Percentiles rank a stretch among this genome's conserved stretches.
phyloP scores from a whole-genome alignment of 2,888 invertebrate genomes.

The Stictocephala bisonia region DNA sequence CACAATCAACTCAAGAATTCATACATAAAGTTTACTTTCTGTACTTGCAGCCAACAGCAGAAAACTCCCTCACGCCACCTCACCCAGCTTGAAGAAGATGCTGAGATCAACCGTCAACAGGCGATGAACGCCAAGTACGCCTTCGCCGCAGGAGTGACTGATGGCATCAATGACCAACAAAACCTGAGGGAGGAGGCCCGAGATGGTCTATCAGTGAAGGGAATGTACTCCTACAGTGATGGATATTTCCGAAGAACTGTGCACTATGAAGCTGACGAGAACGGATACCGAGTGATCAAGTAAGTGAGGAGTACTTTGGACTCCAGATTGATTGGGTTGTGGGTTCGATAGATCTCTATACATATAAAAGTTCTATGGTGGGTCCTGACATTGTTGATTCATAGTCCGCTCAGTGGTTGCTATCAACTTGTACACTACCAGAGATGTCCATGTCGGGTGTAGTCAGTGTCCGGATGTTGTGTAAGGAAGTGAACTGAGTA shows the following conservation, averaged over 20 bases:
- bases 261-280: conserved; percentile 71
- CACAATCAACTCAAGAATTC: too few species aligned
- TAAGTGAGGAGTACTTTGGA: too few species aligned
- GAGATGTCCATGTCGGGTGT: too few species aligned
- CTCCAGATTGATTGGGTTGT: too few species aligned
- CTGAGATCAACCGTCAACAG: conserved; percentile 57
- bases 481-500: too few species aligned
- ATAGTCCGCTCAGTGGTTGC: too few species aligned
- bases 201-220: conserved; percentile 66
- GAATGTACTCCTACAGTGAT: conserved; percentile 72
- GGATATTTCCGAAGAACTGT: conserved; percentile 70
- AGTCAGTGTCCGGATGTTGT: too few species aligned
- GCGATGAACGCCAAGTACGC: conserved; percentile 66
- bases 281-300: conserved; percentile 72
- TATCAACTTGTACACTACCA: too few species aligned
- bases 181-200: conserved; percentile 65
- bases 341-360: too few species aligned
- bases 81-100: not conserved
- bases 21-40: too few species aligned
- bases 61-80: not conserved
- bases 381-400: too few species aligned
- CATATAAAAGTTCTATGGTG: too few species aligned
- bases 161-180: conserved; percentile 66
- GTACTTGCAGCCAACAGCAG: not conserved
- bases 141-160: conserved; percentile 65